Evolutionary conservation across 92 coral and sea anemone genomes (phyloP).

Genomic region (Desmophyllum pertusum): DNA sequence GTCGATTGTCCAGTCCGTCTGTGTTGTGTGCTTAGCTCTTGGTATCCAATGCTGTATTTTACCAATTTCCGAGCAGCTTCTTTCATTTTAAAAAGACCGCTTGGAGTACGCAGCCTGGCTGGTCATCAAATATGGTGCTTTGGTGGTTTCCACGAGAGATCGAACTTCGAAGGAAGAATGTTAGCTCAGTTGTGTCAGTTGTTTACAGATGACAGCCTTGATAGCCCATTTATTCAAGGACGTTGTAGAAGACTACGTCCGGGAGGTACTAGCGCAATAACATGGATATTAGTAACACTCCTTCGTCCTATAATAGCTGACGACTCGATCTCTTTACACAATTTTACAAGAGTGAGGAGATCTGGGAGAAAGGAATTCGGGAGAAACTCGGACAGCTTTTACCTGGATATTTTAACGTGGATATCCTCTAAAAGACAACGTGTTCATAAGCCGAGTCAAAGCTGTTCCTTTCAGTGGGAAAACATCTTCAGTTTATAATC

Average conservation of each 20-base stretch:
- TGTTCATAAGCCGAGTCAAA: too few species aligned
- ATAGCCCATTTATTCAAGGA: slow-evolving; percentile 29
- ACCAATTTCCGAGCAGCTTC: neutral
- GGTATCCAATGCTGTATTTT: neutral
- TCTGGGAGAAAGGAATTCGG: too few species aligned
- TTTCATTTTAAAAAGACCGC: neutral
- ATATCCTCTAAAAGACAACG: neutral
- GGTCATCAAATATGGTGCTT: neutral
- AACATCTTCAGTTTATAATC: neutral
- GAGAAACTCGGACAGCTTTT: too few species aligned
- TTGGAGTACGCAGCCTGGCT: neutral
- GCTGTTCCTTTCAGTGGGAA: neutral
- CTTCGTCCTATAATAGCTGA: neutral
- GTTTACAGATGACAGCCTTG: slow-evolving; percentile 38
- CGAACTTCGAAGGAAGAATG: slow-evolving; percentile 44
- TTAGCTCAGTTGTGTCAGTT: slow-evolving; percentile 23
- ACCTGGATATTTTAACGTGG: too few species aligned
- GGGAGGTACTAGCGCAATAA: slow-evolving; percentile 19
- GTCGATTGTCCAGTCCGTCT: neutral
- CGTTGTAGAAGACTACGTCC: neutral
- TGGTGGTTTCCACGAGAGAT: slow-evolving; percentile 53
- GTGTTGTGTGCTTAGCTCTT: neutral
- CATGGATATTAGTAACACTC: neutral
- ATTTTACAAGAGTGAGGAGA: neutral
- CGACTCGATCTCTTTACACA: neutral